Base-by-base conservation (phyloP, 2,797 vertebrate species). In the Enoplosus armatus region DNA sequence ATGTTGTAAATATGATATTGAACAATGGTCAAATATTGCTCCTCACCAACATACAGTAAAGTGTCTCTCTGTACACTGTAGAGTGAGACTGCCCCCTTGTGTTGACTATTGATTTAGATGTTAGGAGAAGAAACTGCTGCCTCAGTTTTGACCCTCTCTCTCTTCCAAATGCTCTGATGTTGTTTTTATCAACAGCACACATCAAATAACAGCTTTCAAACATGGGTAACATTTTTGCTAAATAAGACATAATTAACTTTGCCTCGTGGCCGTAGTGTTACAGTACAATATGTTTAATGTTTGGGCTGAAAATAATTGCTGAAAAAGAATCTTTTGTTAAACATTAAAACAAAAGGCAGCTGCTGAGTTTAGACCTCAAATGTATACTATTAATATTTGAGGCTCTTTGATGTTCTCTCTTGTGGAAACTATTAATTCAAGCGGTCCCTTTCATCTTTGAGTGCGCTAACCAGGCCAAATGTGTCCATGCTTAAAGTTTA, bases 331-430 rank as follows among this genome's bases (percentile, higher is more conserved):
- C 24, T 33, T 79, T 66, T 62, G 59, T 86, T 67, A 78, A 79
- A 79, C 53, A 62, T 77, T 85, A 56, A 85, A 84, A 86, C 85
- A 92, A 90, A 90, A 86, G 78, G 50, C 55, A 27, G 82, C 78
- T 62, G 48, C 80, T 78, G 39, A 54, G 60, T 26, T 14, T 64
- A 63, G 86, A 68, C 66, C 69, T 85, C 60, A 35, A 66, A 81
- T 75, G 73, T 86, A 61, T 80, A 54, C 69, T 79, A 67, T 87
- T 83, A 65, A 90, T 89, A 89, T 79, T 74, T 77, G 11, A 87
- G 47, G 74, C 82, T 75, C 85, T 91, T 92, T 93, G 87, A 90
- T 83, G 84, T 87, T 88, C 31, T 66, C 81, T 88, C 81, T 77
- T 67, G 83, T 83, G 84, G 84, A 89, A 92, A 86, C 70, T 79